These are phyloP conservation scores for Coptotermes formosanus DNA, from an alignment of 1,140 invertebrate genomes.

Conservation along the genomic window DNA sequence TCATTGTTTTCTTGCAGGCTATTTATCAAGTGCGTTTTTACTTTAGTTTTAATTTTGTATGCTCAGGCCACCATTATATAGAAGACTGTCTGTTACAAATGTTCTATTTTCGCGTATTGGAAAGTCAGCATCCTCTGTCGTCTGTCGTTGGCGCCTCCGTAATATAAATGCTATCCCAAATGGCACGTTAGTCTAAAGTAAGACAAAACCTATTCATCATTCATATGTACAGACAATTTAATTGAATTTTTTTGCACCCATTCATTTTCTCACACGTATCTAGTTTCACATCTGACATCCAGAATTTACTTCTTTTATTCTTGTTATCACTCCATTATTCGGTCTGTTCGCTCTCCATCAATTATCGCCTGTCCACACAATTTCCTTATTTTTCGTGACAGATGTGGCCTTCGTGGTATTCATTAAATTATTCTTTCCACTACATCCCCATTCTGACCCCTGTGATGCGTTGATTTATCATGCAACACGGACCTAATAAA, in stretches of 20 bases:
- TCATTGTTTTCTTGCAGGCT: background rate
- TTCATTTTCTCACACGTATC: background rate
- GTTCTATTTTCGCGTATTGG: too few relatives aligned
- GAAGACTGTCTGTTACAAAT: too few relatives aligned
- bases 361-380: background rate
- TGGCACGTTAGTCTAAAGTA: background rate
- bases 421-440: background rate
- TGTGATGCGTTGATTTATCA: background rate
- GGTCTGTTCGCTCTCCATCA: background rate
- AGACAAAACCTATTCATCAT: background rate
- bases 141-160: background rate
- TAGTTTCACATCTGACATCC: background rate
- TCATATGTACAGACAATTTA: background rate
- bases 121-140: background rate
- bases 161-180: background rate
- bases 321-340: background rate
- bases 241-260: background rate
- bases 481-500: background rate
- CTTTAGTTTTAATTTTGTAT: background rate
- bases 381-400: background rate
- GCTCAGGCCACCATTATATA: too few relatives aligned
- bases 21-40: background rate
- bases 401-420: background rate
- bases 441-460: background rate
- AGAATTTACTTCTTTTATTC: background rate